These are phyloP conservation scores for Gobio gobio DNA, from an alignment of 2,113 vertebrate species.

Conservation along the genomic window DNA sequence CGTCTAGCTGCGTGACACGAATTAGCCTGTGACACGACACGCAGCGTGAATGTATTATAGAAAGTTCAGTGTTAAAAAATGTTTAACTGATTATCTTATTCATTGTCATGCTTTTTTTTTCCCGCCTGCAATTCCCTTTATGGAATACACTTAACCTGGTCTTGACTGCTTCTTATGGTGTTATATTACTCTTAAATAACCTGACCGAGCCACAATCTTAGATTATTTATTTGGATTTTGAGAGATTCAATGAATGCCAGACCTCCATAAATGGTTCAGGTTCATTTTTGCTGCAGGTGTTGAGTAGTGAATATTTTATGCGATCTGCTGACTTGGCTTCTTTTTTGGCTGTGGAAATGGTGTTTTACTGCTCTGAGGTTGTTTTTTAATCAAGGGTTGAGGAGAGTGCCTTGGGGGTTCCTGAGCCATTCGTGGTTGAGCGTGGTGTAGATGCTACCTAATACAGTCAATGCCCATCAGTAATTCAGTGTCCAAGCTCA, in stretches of 20 bases:
- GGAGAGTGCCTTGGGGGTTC: conserved; percentile 40
- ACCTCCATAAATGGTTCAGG: neutral
- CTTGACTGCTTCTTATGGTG: neutral
- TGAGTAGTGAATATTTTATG: conserved; percentile 37
- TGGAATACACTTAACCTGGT: neutral
- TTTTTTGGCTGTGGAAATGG: conserved; percentile 43
- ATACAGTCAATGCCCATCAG: conserved; percentile 43
- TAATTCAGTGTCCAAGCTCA: conserved; percentile 48
- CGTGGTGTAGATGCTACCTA: conserved; percentile 21
- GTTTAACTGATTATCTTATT: conserved; percentile 28
- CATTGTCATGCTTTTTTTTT: neutral
- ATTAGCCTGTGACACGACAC: conserved; percentile 40
- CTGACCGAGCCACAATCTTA: neutral
- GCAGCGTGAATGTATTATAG: neutral
- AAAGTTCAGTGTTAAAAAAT: conserved; percentile 16
- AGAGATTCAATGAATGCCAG: conserved; percentile 1
- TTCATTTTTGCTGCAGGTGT: conserved; percentile 45
- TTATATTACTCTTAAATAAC: neutral
- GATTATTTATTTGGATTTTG: conserved; percentile 35
- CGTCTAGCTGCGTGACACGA: conserved; percentile 4
- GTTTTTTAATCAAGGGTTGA: conserved; percentile 57
- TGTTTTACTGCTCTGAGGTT: conserved; percentile 46
- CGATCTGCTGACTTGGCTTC: conserved; percentile 44
- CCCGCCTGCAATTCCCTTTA: neutral
- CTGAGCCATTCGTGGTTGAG: conserved; percentile 23